A percentile compares a stretch with the other conserved stretches of the same genome.
Evolutionary conservation across 1,140 invertebrate species (phyloP).

Genomic region (Drosophila pseudoobscura): DNA sequence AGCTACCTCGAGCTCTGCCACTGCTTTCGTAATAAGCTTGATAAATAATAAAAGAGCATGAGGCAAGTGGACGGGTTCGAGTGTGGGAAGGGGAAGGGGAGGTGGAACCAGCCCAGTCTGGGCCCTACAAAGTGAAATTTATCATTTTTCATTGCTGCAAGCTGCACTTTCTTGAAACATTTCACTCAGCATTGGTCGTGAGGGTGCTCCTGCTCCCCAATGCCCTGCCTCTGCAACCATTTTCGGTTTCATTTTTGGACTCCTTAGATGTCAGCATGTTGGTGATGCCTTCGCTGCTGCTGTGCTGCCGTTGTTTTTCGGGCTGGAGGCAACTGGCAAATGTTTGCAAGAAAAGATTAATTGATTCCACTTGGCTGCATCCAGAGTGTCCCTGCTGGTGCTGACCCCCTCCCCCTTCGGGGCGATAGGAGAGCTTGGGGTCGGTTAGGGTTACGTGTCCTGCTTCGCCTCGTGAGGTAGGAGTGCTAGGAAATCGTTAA

Average conservation of each 20-base stretch:
- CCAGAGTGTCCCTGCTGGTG: constrained; percentile 63
- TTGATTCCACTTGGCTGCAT: constrained; percentile 80
- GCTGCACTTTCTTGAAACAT: constrained; percentile 80
- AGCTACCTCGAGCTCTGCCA: constrained; percentile 5
- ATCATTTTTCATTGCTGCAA: constrained; percentile 80
- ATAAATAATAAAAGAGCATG: constrained; percentile 77
- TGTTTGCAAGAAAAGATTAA: constrained; percentile 78
- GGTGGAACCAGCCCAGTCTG: neutral
- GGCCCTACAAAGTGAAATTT: constrained; percentile 70
- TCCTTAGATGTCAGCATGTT: constrained; percentile 67
- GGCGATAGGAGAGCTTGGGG: neutral
- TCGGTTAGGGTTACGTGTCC: constrained; percentile 4
- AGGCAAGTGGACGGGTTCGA: constrained; percentile 8
- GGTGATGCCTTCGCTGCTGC: constrained; percentile 26
- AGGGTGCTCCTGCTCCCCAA: neutral
- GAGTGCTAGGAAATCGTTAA: constrained; percentile 3
- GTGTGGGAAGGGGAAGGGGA: neutral
- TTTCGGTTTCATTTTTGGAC: constrained; percentile 59
- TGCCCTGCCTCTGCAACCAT: constrained; percentile 2
- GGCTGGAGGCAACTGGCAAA: constrained; percentile 56
- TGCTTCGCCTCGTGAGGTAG: neutral
- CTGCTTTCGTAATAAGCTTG: constrained; percentile 79
- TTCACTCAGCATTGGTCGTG: constrained; percentile 60
- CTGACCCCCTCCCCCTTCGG: constrained; percentile 2
- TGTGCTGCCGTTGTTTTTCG: constrained; percentile 33